Evolutionary conservation across 92 coral and sea anemone species (phyloP).

Genomic region (Bergia sp.): DNA sequence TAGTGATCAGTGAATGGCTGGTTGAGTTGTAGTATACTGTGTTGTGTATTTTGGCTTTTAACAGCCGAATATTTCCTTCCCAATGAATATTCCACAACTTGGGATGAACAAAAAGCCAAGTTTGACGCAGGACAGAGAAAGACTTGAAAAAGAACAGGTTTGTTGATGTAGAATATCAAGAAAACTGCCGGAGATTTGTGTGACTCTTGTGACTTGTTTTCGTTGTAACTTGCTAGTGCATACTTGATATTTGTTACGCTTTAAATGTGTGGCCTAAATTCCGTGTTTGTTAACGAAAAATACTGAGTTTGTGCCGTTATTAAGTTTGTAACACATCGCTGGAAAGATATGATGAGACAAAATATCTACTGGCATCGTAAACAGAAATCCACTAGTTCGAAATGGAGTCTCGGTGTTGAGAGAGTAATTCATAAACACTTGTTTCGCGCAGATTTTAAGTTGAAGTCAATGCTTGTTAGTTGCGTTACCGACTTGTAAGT

Average conservation of each 20-base stretch:
- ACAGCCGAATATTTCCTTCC: not conserved
- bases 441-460: not conserved
- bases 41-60: slow-evolving; percentile 7
- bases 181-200: not conserved
- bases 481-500: not conserved
- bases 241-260: not conserved
- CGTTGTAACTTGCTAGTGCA: not conserved
- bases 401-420: not conserved
- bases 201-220: not conserved
- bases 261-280: not conserved
- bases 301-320: not conserved
- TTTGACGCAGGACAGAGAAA: slow-evolving; percentile 79
- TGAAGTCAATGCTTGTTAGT: not conserved
- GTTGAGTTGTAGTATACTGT: not conserved
- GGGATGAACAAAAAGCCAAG: slow-evolving; percentile 71
- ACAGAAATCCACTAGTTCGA: not conserved
- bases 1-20: slow-evolving; percentile 14
- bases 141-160: slow-evolving; percentile 92
- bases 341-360: not conserved
- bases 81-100: slow-evolving; percentile 57
- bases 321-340: not conserved
- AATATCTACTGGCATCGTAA: not conserved
- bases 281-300: not conserved
- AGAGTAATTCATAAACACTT: not conserved
- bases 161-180: not conserved